phyloP scores from a whole-genome alignment of 2,113 vertebrate genomes.

The Nasalis larvatus region DNA sequence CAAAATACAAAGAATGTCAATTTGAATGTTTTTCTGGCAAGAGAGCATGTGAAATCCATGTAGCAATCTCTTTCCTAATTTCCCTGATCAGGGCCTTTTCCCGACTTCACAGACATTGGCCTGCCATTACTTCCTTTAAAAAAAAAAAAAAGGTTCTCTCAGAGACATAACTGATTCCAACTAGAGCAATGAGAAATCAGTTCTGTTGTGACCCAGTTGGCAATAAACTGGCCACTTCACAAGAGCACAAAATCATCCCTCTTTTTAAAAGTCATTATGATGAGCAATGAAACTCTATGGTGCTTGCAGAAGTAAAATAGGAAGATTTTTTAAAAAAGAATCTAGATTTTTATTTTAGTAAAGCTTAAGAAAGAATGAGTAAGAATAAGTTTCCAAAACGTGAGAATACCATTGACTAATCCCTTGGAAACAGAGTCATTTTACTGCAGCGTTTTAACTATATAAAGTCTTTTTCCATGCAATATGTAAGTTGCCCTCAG shows the following conservation, averaged over 20 bases:
- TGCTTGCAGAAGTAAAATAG: neutral
- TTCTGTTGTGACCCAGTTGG: neutral
- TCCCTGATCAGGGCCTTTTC: neutral
- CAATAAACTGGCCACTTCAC: neutral
- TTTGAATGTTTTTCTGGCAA: neutral
- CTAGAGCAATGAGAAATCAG: neutral
- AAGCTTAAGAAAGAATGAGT: neutral
- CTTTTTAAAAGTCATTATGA: neutral
- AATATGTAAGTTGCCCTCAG: neutral
- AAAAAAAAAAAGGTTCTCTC: neutral
- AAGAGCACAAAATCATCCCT: neutral
- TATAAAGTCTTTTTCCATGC: neutral
- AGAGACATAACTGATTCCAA: neutral
- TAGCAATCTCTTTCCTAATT: neutral
- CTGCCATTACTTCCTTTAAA: neutral
- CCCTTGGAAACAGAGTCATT: neutral
- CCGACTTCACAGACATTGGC: neutral
- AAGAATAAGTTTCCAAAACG: neutral
- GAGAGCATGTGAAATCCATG: neutral
- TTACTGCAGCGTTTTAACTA: neutral
- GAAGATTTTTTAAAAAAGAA: neutral
- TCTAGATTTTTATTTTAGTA: neutral
- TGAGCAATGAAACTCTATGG: neutral
- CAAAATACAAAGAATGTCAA: neutral
- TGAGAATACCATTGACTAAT: neutral